Evolutionary conservation across 2,888 invertebrate genomes (phyloP).

Genomic region (Sesia bembeciformis): DNA sequence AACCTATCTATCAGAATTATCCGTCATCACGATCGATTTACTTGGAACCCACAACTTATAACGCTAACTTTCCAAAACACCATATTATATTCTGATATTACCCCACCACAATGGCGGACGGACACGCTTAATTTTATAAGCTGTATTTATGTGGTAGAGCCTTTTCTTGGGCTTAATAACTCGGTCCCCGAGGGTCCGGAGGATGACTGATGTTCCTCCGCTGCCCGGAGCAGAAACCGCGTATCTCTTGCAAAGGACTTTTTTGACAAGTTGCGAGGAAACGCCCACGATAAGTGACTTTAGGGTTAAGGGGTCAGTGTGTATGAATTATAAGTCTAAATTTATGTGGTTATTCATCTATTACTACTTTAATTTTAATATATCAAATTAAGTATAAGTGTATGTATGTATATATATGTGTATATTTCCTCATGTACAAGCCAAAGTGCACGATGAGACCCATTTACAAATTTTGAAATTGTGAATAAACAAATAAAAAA

Average conservation of each 20-base stretch:
- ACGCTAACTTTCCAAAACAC: slow-evolving; percentile 5
- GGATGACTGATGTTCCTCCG: slow-evolving; percentile 17
- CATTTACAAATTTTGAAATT: too few relatives aligned
- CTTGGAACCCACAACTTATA: not conserved
- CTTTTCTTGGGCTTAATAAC: slow-evolving; percentile 32
- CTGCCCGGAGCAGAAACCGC: not conserved
- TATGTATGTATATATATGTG: too few relatives aligned
- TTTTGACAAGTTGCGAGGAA: slow-evolving; percentile 11
- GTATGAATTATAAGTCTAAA: too few relatives aligned
- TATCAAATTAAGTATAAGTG: too few relatives aligned
- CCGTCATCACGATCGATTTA: not conserved
- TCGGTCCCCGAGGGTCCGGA: slow-evolving; percentile 14
- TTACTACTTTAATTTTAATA: too few relatives aligned
- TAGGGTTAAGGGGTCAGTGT: not conserved
- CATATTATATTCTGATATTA: slow-evolving; percentile 4
- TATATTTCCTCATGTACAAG: too few relatives aligned
- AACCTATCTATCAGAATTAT: too few relatives aligned
- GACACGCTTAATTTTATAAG: slow-evolving; percentile 22
- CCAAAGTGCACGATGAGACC: too few relatives aligned
- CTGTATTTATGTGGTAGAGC: slow-evolving; percentile 24
- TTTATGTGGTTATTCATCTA: too few relatives aligned
- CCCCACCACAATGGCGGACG: slow-evolving; percentile 11
- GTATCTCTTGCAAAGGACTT: slow-evolving; percentile 8
- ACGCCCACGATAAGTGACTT: not conserved
- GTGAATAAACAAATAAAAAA: too few relatives aligned